Percentiles rank a stretch among this genome's conserved stretches.
Evolutionary conservation across 1,140 invertebrate genomes (phyloP).

Genomic region (Octopus bimaculoides): DNA sequence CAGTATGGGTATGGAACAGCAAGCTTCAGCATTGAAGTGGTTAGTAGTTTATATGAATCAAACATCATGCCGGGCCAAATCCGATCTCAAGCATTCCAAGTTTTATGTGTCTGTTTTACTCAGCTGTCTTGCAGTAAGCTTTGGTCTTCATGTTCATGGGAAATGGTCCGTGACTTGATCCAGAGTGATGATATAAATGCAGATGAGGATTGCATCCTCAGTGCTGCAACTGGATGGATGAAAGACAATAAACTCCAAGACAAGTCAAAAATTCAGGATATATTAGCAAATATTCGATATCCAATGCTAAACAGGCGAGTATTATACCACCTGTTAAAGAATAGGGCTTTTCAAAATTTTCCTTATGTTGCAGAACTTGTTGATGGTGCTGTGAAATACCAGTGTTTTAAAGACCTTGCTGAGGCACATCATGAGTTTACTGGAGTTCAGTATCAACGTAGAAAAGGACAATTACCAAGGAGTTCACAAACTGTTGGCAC

Average conservation of each 20-base stretch:
- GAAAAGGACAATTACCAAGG: not conserved
- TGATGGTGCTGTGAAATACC: slow-evolving; percentile 44
- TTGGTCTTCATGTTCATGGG: slow-evolving; percentile 40
- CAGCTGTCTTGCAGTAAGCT: slow-evolving; percentile 36
- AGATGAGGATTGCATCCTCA: slow-evolving; percentile 49
- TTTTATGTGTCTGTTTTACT: slow-evolving; percentile 42
- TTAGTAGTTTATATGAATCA: slow-evolving; percentile 42
- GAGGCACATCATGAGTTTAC: slow-evolving; percentile 47
- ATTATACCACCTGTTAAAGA: slow-evolving; percentile 49
- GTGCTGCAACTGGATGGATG: slow-evolving; percentile 52
- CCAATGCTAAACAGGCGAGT: slow-evolving; percentile 45
- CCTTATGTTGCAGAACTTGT: slow-evolving; percentile 46
- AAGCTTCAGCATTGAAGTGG: slow-evolving; percentile 26
- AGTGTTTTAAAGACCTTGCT: slow-evolving; percentile 50
- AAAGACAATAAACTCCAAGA: slow-evolving; percentile 47
- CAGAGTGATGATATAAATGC: slow-evolving; percentile 40
- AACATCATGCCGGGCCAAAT: slow-evolving; percentile 35
- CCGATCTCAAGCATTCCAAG: slow-evolving; percentile 37
- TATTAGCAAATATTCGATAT: slow-evolving; percentile 49
- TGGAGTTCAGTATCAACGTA: slow-evolving; percentile 38
- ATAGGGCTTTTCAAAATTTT: slow-evolving; percentile 51
- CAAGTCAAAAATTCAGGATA: slow-evolving; percentile 48
- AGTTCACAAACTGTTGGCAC: not conserved
- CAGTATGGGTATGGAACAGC: not conserved
- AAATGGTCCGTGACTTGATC: slow-evolving; percentile 43